Percentiles rank a stretch among this genome's conserved stretches.
Conservation (phyloP, 30 jellyfish, hydroid and myxozoan genomes). For the Hydractinia symbiolongicarpus region DNA sequence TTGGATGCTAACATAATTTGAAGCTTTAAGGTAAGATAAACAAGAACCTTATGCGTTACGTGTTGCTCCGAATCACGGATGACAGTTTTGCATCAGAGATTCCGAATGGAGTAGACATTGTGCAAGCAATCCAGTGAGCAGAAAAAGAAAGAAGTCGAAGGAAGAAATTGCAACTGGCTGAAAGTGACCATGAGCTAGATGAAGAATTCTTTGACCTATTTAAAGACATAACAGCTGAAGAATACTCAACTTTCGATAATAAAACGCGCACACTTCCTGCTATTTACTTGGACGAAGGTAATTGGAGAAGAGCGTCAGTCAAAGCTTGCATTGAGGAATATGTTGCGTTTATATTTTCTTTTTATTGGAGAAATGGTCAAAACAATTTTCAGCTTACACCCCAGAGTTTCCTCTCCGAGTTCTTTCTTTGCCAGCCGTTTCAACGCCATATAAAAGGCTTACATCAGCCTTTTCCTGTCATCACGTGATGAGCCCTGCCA, state of each 20-base stretch:
- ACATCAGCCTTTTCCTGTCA: no score
- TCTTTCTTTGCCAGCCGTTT: no score
- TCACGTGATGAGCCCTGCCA: no score
- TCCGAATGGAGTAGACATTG: background rate
- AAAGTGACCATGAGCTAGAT: constrained; percentile 2
- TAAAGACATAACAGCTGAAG: background rate
- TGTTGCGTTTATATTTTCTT: no score
- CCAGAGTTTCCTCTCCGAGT: no score
- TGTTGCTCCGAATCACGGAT: background rate
- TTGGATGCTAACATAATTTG: background rate
- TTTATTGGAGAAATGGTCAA: no score
- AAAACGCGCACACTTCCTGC: constrained; percentile 1
- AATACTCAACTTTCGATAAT: background rate
- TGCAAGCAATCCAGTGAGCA: background rate
- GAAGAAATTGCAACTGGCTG: background rate
- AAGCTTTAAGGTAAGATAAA: background rate
- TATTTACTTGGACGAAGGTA: background rate
- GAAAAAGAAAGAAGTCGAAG: background rate
- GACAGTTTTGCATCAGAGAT: background rate
- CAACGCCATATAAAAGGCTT: no score
- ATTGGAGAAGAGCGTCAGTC: no score
- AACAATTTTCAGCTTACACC: no score
- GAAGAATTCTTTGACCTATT: constrained; percentile 5
- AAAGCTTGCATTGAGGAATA: constrained; percentile 8
- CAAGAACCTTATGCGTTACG: background rate